phyloP scores from a whole-genome alignment of 23 tunicate species.

The Corella eumyota region DNA sequence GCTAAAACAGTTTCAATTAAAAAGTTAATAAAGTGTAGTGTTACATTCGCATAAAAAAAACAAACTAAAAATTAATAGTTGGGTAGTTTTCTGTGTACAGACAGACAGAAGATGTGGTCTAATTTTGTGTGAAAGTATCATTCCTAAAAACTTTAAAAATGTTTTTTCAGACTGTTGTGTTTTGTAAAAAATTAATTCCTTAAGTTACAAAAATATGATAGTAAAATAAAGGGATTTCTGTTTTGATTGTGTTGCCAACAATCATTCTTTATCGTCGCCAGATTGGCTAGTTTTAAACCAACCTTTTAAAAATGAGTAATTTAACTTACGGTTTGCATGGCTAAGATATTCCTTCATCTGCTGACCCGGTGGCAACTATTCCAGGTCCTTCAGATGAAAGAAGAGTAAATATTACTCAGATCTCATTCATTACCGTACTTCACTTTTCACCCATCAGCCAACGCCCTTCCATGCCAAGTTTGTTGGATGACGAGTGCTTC shows the following conservation, averaged over 20 bases:
- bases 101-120: too few species aligned
- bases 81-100: not conserved
- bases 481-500: constrained; percentile 30
- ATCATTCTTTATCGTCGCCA: too few species aligned
- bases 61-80: not conserved
- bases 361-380: constrained; percentile 46
- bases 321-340: constrained; percentile 2
- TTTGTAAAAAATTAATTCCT: too few species aligned
- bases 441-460: constrained; percentile 63
- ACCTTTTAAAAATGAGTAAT: not conserved
- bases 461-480: constrained; percentile 16
- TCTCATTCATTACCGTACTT: constrained; percentile 40
- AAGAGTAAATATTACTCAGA: constrained; percentile 26
- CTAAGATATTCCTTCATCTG: constrained; percentile 72
- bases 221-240: too few species aligned
- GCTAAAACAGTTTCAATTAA: too few species aligned
- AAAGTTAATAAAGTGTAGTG: too few species aligned
- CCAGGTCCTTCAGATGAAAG: constrained; percentile 71
- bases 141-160: too few species aligned
- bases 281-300: too few species aligned
- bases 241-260: too few species aligned
- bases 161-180: too few species aligned
- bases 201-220: too few species aligned
- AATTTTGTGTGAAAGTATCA: too few species aligned
- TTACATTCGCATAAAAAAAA: not conserved